Conservation (phyloP, 2,888 invertebrate species). For the Danaus chrysippus region DNA sequence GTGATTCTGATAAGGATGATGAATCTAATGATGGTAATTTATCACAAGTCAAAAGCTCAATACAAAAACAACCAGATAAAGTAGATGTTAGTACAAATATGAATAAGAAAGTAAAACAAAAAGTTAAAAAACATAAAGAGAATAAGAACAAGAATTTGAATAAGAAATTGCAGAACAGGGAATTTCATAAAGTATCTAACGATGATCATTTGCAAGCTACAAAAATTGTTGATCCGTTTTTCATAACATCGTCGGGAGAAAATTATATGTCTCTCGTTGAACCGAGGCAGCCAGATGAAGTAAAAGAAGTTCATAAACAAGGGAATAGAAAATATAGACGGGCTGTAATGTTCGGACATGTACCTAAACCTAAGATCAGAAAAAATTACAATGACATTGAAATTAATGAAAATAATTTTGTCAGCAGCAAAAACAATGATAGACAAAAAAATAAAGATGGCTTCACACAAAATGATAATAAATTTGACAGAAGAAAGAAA, state of each 20-base stretch:
- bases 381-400: slow-evolving; percentile 35
- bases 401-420: slow-evolving; percentile 36
- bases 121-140: slow-evolving; percentile 52
- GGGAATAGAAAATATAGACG: slow-evolving; percentile 68
- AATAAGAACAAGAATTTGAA: slow-evolving; percentile 63
- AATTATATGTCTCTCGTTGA: slow-evolving; percentile 70
- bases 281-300: slow-evolving; percentile 66
- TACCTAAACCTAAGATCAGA: slow-evolving; percentile 53
- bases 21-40: slow-evolving; percentile 18
- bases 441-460: slow-evolving; percentile 11
- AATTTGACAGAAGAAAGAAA: slow-evolving; percentile 24
- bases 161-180: slow-evolving; percentile 56
- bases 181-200: slow-evolving; percentile 51
- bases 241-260: slow-evolving; percentile 65
- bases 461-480: slow-evolving; percentile 30
- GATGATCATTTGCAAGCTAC: slow-evolving; percentile 37
- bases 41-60: slow-evolving; percentile 11
- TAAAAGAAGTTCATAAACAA: slow-evolving; percentile 63
- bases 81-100: slow-evolving; percentile 14
- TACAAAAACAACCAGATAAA: slow-evolving; percentile 15
- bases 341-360: slow-evolving; percentile 70
- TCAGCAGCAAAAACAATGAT: not conserved
- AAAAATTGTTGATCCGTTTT: slow-evolving; percentile 71
- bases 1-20: slow-evolving; percentile 18
- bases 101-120: slow-evolving; percentile 28